Evolutionary conservation across 2,113 vertebrate genomes (phyloP).

Genomic region (Pandion haliaetus): DNA sequence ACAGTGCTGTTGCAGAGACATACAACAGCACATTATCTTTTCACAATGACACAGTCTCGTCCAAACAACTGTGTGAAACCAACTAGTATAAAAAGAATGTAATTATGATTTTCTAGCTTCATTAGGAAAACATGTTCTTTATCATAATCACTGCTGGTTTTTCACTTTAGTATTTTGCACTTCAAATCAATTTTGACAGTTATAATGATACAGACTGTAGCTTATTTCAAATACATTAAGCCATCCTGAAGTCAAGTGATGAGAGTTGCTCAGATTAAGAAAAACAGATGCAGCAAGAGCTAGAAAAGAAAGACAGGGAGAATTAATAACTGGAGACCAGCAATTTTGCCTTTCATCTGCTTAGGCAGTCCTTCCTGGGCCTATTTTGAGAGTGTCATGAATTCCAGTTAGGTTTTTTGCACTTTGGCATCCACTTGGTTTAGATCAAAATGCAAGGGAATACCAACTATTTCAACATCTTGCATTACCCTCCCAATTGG

Average conservation of each 20-base stretch:
- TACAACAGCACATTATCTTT: background rate
- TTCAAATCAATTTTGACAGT: slow-evolving; percentile 19
- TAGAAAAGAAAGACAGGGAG: background rate
- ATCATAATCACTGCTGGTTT: background rate
- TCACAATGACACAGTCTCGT: background rate
- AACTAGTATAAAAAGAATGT: background rate
- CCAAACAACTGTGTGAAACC: background rate
- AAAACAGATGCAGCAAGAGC: background rate
- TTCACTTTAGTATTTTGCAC: slow-evolving; percentile 4
- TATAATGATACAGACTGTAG: background rate
- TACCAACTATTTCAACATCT: background rate
- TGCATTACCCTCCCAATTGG: background rate
- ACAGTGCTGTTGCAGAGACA: background rate
- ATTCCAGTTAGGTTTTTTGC: background rate
- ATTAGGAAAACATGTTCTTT: background rate
- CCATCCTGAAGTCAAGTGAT: background rate
- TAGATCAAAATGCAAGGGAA: background rate
- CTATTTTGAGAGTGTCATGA: background rate
- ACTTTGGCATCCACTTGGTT: background rate
- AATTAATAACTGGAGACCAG: background rate
- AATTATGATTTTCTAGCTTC: background rate
- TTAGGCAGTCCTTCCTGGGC: background rate
- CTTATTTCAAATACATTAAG: slow-evolving; percentile 27
- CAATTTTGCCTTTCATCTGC: background rate
- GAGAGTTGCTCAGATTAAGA: background rate